Evolutionary conservation across 2,888 invertebrate species (phyloP), one percentile per base, ranked within the genome.

Genomic region (Andrena minutula): DNA sequence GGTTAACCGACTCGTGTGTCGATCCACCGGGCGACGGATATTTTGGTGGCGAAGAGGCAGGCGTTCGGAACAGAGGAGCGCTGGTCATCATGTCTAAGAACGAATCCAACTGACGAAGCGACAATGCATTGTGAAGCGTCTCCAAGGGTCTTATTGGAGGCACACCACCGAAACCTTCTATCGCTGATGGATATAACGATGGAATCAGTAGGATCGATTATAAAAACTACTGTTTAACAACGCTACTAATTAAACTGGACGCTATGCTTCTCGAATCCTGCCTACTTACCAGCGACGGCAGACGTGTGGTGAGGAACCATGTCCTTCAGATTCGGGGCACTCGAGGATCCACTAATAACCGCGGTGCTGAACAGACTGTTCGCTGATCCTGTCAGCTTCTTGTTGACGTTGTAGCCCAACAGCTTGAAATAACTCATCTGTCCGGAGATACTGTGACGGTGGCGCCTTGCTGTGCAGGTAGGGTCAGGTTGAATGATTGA

Each of bases 121-220:
- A 99, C 87, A 99, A 95, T 65, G 99, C 98, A 94, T 99, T 99
- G 95, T 99, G 99, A 81, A 99, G 95, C 4, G 99, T 99, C 95
- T 99, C 99, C 94, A 99, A 94, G 1, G 99, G 99, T 47, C 99
- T 96, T 89, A 99, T 98, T 1, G 99, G 97, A 32, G 99, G 99
- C 86, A 99, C 99, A 77, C 98, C 98, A 82, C 97, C 98, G 94
- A 97, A 97, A 47, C 97, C 98, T 94, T 97, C 97, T 93, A 97
- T 95, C 73, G 97, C 97, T 95, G 41, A 16, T 7, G 58, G 30
- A 5, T 51, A 84, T 90, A 51, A 78, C 41, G 8, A 41, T 53
- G n/a, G 5, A 32, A 28, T 68, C 35, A 60, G 8, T 20, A n/a
- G 1, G 53, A 23, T 2, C 1, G 41, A 61, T 51, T 16, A 26